Evolutionary conservation across 2,888 invertebrate genomes (phyloP), one percentile per base, ranked within the genome.

Genomic region (Nomada goodeniana): DNA sequence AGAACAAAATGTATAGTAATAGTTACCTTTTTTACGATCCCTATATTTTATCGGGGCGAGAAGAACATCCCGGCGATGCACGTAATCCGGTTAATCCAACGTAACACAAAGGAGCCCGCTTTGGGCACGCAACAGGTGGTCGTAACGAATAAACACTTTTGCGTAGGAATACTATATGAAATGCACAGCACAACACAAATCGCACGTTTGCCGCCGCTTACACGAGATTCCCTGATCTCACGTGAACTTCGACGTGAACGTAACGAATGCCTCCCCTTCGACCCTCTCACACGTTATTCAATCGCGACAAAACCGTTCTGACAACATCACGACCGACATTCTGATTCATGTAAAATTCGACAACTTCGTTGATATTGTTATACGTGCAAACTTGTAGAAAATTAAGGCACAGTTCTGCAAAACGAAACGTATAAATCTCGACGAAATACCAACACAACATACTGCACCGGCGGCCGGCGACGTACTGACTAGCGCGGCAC

Each of bases 21-120:
- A 9, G 7, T 73, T 81, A 84, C 82, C 79, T 83, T 79, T 52
- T 67, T 52, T 50, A 72, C 70, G 69, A 76, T 64, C 57, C 63
- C 57, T 74, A 26, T 78, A 69, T 85, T 80, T 85, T 85, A 85
- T 82, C 69, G 77, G 44, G 50, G 23, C 52, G 53, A 23, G 74
- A 67, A 64, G 75, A 59, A 74, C 80, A 82, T 85, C 71, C 75
- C 86, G 76, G 65, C 65, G 79, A 68, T 70, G 77, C 81, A 79
- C 80, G 83, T 90, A 90, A 89, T 91, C 89, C 86, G 86, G 89
- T 86, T 91, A 91, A 91, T 91, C 91, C 91, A 91, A 90, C 85
- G 83, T 85, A 85, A 88, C 89, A 90, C 89, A 88, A 84, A 69
- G 70, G 57, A 59, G 69, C 76, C 65, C 64, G 76, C 61, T 76